These are phyloP conservation scores for Malurus melanocephalus DNA, from an alignment of 2,113 vertebrate genomes.

Conservation along the genomic window DNA sequence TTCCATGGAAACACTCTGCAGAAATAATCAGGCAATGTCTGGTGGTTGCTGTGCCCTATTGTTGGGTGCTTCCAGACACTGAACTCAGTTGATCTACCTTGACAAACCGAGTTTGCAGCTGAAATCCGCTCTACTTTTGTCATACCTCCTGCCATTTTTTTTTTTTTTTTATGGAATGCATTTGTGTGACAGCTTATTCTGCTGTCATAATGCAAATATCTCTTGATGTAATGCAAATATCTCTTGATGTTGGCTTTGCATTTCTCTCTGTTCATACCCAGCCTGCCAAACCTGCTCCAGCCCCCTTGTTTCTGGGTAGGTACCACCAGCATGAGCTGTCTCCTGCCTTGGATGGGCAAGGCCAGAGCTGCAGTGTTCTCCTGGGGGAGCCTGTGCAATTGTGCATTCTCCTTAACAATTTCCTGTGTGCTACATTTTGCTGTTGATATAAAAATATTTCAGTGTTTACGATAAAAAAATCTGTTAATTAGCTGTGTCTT, in stretches of 20 bases:
- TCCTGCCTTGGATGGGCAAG: neutral
- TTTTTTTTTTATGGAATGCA: neutral
- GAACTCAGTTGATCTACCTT: conserved; percentile 1
- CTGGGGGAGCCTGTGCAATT: neutral
- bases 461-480: neutral
- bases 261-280: neutral
- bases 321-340: neutral
- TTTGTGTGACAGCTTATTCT: neutral
- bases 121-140: neutral
- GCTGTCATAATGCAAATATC: neutral
- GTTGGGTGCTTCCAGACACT: neutral
- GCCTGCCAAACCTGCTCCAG: neutral
- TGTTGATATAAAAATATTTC: neutral
- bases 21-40: conserved; percentile 18
- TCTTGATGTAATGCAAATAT: neutral
- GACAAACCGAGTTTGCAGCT: neutral
- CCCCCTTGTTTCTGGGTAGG: neutral
- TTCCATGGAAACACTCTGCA: conserved; percentile 56
- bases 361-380: neutral
- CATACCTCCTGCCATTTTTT: neutral
- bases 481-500: neutral
- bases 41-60: conserved; percentile 6
- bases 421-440: neutral
- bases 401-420: neutral
- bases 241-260: neutral